Base-by-base conservation (phyloP, 2,797 vertebrate species). In the Heterohyrax brucei region DNA sequence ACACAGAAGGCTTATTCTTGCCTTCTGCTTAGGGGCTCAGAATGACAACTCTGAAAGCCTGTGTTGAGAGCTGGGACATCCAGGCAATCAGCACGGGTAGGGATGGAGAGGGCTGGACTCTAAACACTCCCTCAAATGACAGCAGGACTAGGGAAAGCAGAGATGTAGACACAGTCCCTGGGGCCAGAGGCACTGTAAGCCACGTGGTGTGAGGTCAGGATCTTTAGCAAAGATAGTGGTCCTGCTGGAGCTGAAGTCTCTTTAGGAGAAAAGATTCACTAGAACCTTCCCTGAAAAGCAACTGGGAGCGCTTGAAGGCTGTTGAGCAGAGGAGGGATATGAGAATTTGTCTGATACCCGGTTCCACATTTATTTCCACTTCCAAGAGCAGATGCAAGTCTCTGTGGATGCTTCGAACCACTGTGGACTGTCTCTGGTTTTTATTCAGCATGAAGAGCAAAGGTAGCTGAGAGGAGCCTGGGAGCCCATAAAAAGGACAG, bases 101-200 rank as follows among this genome's bases (percentile, higher is more conserved):
- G 72, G 75, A 3, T 68, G 66, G 13, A 66, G 64, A 66, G 28
- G 64, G 18, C 53, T 22, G 2, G 61, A 21, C 53, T 39, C 10
- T 77, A 18, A 30, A 24, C n/a, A 22, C 39, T 24, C 18, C 19
- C 24, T 33, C 53, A 3, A 9, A 30, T 19, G 39, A 28, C 1
- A 0, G 61, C 26, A 13, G 72, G 72, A 33, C 3, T 30, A 21
- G 16, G 68, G 33, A 46, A n/a, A 46, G 66, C 62, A 76, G 26
- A 62, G 10, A 6, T 2, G 3, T 5, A 22, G 33, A 39, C n/a
- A 24, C 26, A 2, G 3, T 22, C 19, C 21, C 30, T 5, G 1
- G 3, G 21, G 26, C 8, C 22, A 10, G 2, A 77, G 46, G n/a
- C 22, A 7, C 33, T 9, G 2, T 39, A 1, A 39, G 44, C 19